Evolutionary conservation across 1,140 invertebrate species (phyloP).

Genomic region (Megalopta genalis): DNA sequence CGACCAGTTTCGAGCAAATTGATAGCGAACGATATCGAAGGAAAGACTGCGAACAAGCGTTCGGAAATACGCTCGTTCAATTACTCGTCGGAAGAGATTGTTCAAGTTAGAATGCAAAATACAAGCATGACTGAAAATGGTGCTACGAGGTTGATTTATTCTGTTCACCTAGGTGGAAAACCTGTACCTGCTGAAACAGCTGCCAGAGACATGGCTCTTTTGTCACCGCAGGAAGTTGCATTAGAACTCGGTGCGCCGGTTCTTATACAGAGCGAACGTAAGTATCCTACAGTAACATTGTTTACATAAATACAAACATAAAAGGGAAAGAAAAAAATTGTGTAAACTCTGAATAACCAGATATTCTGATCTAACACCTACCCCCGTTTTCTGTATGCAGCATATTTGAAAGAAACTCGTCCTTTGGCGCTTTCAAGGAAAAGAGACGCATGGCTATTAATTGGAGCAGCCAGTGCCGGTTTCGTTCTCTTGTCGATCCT

Average conservation of each 20-base stretch:
- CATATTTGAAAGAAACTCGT: conserved; percentile 85
- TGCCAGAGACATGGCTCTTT: conserved; percentile 88
- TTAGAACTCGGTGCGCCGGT: conserved; percentile 87
- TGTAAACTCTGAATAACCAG: no score
- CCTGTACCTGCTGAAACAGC: conserved; percentile 89
- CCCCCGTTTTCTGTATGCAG: conserved; percentile 72
- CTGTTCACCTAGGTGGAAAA: conserved; percentile 87
- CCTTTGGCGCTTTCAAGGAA: conserved; percentile 83
- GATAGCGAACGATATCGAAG: not conserved
- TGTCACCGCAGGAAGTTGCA: conserved; percentile 87
- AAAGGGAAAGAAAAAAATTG: no score
- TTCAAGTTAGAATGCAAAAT: conserved; percentile 78
- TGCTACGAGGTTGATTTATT: conserved; percentile 84
- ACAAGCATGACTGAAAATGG: conserved; percentile 66
- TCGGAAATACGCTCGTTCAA: conserved; percentile 51
- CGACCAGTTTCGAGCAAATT: not conserved
- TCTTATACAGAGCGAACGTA: conserved; percentile 91
- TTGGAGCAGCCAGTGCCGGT: conserved; percentile 82
- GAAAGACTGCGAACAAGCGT: not conserved
- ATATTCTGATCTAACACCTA: not conserved
- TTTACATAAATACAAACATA: no score
- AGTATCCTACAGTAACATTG: conserved; percentile 66
- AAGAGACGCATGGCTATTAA: conserved; percentile 84
- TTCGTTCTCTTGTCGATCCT: conserved; percentile 84
- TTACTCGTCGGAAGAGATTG: conserved; percentile 61